Percentiles rank a stretch among this genome's conserved stretches.
Evolutionary conservation across 2,113 vertebrate species (phyloP).

Genomic region (Sapajus apella): DNA sequence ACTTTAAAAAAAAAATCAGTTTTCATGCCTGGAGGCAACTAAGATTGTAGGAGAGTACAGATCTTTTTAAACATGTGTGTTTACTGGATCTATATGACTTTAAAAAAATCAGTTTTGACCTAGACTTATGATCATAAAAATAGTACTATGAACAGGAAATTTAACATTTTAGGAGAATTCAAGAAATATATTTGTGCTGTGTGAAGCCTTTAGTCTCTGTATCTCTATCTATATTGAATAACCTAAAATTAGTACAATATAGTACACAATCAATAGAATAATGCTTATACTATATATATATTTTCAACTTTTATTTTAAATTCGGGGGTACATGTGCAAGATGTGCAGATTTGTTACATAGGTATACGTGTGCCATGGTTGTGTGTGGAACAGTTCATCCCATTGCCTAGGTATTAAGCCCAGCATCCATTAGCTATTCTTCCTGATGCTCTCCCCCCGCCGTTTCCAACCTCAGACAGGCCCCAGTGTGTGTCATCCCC

Average conservation of each 20-base stretch:
- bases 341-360: no score
- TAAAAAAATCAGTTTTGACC: neutral
- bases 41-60: neutral
- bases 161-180: neutral
- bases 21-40: neutral
- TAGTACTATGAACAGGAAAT: neutral
- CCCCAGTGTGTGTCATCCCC: no score
- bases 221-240: neutral
- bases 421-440: no score
- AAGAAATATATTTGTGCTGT: neutral
- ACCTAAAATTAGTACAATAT: neutral
- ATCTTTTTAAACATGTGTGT: no score
- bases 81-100: neutral
- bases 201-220: neutral
- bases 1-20: no score
- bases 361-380: no score
- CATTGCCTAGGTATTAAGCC: no score
- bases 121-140: neutral
- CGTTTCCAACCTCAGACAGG: no score
- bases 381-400: no score
- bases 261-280: neutral
- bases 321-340: no score
- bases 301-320: no score
- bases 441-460: no score
- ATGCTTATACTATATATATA: neutral